phyloP scores from a whole-genome alignment of 2,888 invertebrate genomes.

The Acholoe squamosa region DNA sequence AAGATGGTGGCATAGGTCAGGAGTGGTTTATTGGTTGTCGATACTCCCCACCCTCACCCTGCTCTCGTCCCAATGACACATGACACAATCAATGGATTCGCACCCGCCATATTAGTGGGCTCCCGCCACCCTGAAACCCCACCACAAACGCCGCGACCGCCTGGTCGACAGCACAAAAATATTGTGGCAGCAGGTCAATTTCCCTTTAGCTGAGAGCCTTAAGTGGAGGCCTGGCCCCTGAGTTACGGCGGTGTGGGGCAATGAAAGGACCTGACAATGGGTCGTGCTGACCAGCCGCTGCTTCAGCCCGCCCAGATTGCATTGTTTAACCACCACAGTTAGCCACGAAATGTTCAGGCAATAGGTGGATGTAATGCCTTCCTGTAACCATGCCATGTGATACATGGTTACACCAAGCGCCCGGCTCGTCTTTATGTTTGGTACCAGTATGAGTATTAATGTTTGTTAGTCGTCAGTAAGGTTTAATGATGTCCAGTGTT shows the following conservation, averaged over 20 bases:
- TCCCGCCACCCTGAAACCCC: not conserved
- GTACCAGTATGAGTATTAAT: no score
- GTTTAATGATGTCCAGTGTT: no score
- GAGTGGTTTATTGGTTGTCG: not conserved
- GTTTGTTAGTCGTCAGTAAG: no score
- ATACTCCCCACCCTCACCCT: not conserved
- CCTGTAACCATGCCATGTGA: no score
- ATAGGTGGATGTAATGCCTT: no score
- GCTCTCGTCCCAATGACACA: not conserved
- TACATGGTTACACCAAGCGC: no score
- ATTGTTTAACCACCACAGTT: no score
- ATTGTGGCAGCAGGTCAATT: slow-evolving; percentile 33
- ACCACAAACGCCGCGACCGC: not conserved
- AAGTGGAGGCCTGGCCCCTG: not conserved
- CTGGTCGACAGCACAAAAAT: not conserved
- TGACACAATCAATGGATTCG: slow-evolving; percentile 8
- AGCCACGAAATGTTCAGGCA: no score
- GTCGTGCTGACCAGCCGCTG: no score
- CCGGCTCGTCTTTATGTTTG: no score
- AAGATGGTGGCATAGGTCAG: not conserved
- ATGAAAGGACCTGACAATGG: not conserved
- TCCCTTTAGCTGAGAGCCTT: not conserved
- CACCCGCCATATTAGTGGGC: not conserved
- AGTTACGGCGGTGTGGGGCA: not conserved
- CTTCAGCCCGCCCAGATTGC: no score